phyloP scores from a whole-genome alignment of 2,888 invertebrate genomes.

The Kryphioiulus occultus region DNA sequence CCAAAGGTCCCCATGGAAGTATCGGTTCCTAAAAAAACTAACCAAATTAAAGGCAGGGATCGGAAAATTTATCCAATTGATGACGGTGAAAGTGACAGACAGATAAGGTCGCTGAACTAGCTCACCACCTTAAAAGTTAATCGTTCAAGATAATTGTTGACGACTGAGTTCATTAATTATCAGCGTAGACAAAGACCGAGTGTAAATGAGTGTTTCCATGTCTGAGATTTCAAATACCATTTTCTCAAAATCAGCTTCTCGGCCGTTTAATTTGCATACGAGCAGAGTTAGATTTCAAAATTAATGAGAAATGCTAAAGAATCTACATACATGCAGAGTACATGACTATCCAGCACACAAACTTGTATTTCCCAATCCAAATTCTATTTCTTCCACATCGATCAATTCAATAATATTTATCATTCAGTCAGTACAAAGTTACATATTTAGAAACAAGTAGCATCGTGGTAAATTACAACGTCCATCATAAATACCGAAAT shows the following conservation, averaged over 20 bases:
- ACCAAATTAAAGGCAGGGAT: background rate
- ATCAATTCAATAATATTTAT: too few relatives aligned
- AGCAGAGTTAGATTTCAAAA: too few relatives aligned
- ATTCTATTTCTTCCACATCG: too few relatives aligned
- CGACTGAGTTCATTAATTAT: background rate
- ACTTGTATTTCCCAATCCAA: too few relatives aligned
- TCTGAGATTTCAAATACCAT: background rate
- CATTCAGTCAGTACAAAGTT: too few relatives aligned
- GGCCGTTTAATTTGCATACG: too few relatives aligned
- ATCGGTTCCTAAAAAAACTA: background rate
- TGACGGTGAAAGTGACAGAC: background rate
- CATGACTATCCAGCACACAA: too few relatives aligned
- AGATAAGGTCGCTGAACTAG: background rate
- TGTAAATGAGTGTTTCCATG: background rate
- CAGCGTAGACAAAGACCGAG: background rate
- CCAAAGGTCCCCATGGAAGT: background rate
- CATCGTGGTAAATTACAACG: too few relatives aligned
- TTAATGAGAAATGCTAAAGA: too few relatives aligned
- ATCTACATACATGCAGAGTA: too few relatives aligned
- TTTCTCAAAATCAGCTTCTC: background rate
- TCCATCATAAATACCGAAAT: too few relatives aligned
- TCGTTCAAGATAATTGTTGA: constrained; percentile 1
- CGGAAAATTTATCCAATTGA: background rate
- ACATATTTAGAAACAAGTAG: too few relatives aligned
- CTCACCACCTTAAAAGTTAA: background rate